These are phyloP conservation scores for Pecten maximus DNA, from an alignment of 2,888 invertebrate genomes.

Conservation along the genomic window DNA sequence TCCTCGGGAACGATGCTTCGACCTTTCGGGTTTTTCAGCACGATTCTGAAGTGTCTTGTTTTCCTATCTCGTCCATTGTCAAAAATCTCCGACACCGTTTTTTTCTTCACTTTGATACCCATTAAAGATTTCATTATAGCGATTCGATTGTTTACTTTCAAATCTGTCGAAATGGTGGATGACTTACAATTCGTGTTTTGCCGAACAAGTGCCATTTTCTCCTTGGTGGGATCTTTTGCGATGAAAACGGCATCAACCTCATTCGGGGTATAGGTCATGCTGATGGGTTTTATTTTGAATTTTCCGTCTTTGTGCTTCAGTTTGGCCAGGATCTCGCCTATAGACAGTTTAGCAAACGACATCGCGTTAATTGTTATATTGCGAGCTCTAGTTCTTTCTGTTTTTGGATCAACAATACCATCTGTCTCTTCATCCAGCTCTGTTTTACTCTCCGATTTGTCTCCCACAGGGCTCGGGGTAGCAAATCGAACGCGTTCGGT, in stretches of 20 bases:
- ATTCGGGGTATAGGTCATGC: constrained; percentile 49
- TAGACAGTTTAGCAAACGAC: constrained; percentile 65
- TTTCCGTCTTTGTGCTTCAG: constrained; percentile 66
- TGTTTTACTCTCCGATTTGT: constrained; percentile 37
- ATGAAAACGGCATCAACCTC: constrained; percentile 54
- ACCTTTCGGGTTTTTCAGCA: constrained; percentile 52
- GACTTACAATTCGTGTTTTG: constrained; percentile 64
- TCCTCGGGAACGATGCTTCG: not conserved
- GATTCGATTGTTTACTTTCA: constrained; percentile 72
- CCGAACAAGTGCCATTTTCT: constrained; percentile 69
- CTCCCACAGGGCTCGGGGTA: constrained; percentile 44
- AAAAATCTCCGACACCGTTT: constrained; percentile 70
- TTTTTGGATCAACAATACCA: constrained; percentile 66
- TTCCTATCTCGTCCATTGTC: constrained; percentile 67
- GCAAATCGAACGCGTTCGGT: constrained; percentile 44
- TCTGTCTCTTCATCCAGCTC: constrained; percentile 53
- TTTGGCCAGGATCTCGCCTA: constrained; percentile 61
- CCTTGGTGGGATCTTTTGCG: constrained; percentile 62
- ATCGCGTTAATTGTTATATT: constrained; percentile 64
- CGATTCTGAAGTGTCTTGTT: constrained; percentile 68
- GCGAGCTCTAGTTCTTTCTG: constrained; percentile 61
- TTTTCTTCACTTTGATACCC: constrained; percentile 67
- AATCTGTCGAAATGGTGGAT: constrained; percentile 69
- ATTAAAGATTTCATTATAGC: constrained; percentile 71
- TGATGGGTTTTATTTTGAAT: constrained; percentile 66